Percentiles rank a stretch among this genome's conserved stretches.
Evolutionary conservation across 2,113 vertebrate genomes (phyloP).

Genomic region (Sturnus vulgaris): DNA sequence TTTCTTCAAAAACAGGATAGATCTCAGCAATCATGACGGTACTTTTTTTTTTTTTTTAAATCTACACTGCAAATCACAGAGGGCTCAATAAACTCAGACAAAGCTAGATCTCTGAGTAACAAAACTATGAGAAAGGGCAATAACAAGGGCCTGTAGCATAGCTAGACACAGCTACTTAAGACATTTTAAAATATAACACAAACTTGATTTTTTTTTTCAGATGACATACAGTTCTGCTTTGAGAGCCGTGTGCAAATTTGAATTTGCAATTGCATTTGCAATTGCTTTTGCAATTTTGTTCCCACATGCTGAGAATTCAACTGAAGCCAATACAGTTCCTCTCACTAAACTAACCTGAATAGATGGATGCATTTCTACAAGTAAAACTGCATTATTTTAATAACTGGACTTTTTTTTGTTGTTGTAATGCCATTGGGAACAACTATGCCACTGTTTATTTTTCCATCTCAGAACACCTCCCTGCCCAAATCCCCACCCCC

Average conservation of each 20-base stretch:
- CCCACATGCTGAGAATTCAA: not conserved
- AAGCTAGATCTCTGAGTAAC: not conserved
- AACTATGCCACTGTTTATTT: not conserved
- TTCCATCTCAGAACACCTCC: not conserved
- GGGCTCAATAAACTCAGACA: not conserved
- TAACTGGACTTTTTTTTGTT: not conserved
- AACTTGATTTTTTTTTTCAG: not conserved
- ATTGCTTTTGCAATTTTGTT: not conserved
- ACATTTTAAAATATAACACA: not conserved
- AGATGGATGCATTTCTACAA: not conserved
- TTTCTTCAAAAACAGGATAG: slow-evolving; percentile 54
- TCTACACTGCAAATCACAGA: not conserved
- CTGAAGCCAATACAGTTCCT: not conserved
- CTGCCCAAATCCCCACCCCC: no score
- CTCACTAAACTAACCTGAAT: not conserved
- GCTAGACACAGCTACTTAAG: not conserved
- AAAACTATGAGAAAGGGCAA: not conserved
- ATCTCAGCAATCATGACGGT: not conserved
- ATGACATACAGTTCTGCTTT: not conserved
- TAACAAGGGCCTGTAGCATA: not conserved
- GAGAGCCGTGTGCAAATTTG: not conserved
- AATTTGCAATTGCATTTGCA: no score
- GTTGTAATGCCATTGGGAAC: not conserved
- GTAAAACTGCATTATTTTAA: not conserved
- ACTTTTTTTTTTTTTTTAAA: not conserved